Conservation (phyloP, 2,113 vertebrate genomes). For the Chloebia gouldiae region DNA sequence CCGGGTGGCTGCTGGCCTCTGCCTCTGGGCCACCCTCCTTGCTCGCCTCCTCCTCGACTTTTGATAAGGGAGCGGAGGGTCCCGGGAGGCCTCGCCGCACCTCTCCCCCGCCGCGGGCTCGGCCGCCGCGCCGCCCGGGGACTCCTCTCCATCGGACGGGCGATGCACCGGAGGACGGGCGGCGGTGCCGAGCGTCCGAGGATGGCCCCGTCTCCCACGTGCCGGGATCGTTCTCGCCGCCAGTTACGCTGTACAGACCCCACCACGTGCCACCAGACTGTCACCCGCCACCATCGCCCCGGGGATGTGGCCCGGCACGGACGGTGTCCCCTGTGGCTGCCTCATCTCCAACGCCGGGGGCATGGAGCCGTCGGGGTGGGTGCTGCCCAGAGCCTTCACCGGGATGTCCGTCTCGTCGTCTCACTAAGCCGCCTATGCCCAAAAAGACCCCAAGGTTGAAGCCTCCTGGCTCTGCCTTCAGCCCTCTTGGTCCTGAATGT, state of each 20-base stretch:
- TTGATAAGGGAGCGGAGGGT: conserved; percentile 85
- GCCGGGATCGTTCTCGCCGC: conserved; percentile 34
- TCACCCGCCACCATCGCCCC: background rate
- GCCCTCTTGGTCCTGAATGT: conserved; percentile 10
- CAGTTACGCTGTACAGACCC: conserved; percentile 62
- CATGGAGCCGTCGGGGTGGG: background rate
- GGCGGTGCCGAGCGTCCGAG: conserved; percentile 4
- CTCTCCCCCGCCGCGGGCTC: conserved; percentile 79
- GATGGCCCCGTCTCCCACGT: conserved; percentile 32
- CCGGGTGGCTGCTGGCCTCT: conserved; percentile 74
- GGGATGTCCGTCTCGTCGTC: background rate
- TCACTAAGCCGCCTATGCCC: conserved; percentile 22
- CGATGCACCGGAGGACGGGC: conserved; percentile 19
- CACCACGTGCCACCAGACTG: conserved; percentile 44
- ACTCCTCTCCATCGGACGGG: conserved; percentile 1
- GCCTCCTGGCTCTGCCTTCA: background rate
- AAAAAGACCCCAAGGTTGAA: background rate
- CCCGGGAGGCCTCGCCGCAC: conserved; percentile 65
- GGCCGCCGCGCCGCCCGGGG: conserved; percentile 66
- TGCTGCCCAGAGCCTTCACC: background rate
- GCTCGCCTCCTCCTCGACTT: conserved; percentile 87
- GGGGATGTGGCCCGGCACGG: background rate
- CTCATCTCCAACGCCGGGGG: background rate
- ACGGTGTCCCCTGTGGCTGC: background rate
- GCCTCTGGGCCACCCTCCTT: conserved; percentile 82